Base-by-base conservation (phyloP, 2,113 vertebrate genomes). In the Steatornis caripensis region DNA sequence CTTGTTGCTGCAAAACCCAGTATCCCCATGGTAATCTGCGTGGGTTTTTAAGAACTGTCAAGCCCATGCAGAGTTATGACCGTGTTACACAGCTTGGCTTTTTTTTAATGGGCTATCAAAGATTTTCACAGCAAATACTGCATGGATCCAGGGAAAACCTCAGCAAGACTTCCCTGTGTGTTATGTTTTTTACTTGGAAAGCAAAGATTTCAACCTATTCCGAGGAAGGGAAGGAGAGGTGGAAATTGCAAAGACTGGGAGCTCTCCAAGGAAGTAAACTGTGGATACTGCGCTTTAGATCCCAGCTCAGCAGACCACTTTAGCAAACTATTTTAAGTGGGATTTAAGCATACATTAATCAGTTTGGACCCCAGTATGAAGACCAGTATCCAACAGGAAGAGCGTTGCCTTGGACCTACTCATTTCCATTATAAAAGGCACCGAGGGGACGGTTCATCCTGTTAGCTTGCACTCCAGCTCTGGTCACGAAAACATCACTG, bases 371-470 rank as follows among this genome's bases (percentile, higher is more conserved):
- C 46, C 13, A 43, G 19, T 60, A 34, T 41, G 58, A 84, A 81
- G 55, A 86, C 36, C 48, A 46, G 36, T 32, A 84, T 41, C 61
- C 86, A 84, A 64, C 30, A 64, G 68, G 32, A 88, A 51, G 3
- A 57, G 23, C 5, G 4, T 81, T 88, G 86, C 53, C 72, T 53
- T 71, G 20, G 43, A 87, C 81, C 62, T 70, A 30, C 51, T 62
- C 4, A 11, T 75, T 87, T 89, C 41, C 29, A 34, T 75, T 41
- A 16, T 2, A 89, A 51, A 96, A 97, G 96, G 96, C 96, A 96
- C 74, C 0, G 90, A 91, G 61, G 39, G 39, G 83, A 78, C 61
- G 60, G 68, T 87, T 92, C 89, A 85, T 82, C 53, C 76, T n/a
- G 8, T 66, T 24, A 21, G 45, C 48, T 83, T n/a, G 32, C 57